phyloP scores from a whole-genome alignment of 2,113 vertebrate species.

The cat (Felis catus) region DNA sequence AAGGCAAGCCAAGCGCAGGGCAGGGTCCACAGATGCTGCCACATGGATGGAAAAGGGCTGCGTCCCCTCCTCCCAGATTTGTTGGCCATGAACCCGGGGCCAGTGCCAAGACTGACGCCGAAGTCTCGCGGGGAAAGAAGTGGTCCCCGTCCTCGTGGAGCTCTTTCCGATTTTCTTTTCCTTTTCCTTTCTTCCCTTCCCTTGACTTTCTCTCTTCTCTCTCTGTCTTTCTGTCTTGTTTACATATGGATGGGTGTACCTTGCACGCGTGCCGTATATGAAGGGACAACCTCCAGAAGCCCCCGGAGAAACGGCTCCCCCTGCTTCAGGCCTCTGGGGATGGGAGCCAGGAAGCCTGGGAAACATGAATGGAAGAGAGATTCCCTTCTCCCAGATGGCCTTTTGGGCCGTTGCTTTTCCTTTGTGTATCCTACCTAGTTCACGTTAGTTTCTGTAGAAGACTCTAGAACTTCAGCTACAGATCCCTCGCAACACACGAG shows the following conservation, averaged over 20 bases:
- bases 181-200: neutral
- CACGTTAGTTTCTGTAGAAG: neutral
- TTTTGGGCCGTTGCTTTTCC: accelerated
- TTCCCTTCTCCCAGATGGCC: accelerated
- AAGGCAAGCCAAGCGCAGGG: neutral
- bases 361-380: neutral
- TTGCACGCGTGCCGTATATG: neutral
- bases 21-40: accelerated
- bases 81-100: neutral
- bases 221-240: neutral
- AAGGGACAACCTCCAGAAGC: neutral
- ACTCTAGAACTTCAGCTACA: neutral
- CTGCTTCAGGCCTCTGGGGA: neutral
- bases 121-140: neutral
- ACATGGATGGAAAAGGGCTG: accelerated
- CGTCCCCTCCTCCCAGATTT: accelerated
- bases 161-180: neutral
- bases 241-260: neutral
- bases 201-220: neutral
- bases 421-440: neutral
- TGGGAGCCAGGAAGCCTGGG: neutral
- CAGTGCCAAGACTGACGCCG: accelerated
- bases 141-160: neutral
- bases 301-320: neutral
- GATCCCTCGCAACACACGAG: neutral